Conservation (phyloP, 2,113 vertebrate genomes). For the Artemisiospiza belli region DNA sequence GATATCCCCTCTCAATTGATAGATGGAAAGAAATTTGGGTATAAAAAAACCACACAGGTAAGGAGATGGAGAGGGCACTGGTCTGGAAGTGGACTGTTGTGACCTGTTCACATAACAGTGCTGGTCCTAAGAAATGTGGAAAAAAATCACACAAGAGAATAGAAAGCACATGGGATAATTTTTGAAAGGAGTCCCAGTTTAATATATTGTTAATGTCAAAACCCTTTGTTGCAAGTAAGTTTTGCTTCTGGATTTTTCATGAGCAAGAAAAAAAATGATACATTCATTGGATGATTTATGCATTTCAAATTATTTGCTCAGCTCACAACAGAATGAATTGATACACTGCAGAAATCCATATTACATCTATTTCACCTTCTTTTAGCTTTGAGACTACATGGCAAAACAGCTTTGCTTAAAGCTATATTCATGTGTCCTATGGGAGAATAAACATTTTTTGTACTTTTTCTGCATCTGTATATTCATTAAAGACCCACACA, state of each 20-base stretch:
- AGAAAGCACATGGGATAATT: background rate
- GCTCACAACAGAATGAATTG: slow-evolving; percentile 8
- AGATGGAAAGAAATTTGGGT: background rate
- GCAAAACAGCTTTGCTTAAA: slow-evolving; percentile 64
- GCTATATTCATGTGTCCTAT: slow-evolving; percentile 74
- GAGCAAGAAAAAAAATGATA: background rate
- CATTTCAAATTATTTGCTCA: slow-evolving; percentile 49
- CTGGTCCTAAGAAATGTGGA: background rate
- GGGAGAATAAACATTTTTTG: slow-evolving; percentile 47
- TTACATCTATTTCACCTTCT: slow-evolving; percentile 56
- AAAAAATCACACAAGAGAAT: background rate
- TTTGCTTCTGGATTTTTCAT: slow-evolving; percentile 54
- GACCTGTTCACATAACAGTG: background rate
- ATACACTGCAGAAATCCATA: slow-evolving; percentile 56
- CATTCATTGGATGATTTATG: slow-evolving; percentile 31
- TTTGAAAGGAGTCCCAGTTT: background rate
- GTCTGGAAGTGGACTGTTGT: background rate
- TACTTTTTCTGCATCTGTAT: slow-evolving; percentile 71
- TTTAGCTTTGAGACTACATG: slow-evolving; percentile 65
- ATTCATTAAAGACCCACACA: slow-evolving; percentile 68
- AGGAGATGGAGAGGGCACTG: background rate
- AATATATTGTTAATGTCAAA: slow-evolving; percentile 48
- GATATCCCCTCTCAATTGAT: background rate
- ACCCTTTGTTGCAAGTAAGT: background rate
- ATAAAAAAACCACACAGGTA: background rate